Evolutionary conservation across 2,797 vertebrate species (phyloP), one percentile per base, ranked within the genome.

Genomic region (Phyllotis vaccarum): DNA sequence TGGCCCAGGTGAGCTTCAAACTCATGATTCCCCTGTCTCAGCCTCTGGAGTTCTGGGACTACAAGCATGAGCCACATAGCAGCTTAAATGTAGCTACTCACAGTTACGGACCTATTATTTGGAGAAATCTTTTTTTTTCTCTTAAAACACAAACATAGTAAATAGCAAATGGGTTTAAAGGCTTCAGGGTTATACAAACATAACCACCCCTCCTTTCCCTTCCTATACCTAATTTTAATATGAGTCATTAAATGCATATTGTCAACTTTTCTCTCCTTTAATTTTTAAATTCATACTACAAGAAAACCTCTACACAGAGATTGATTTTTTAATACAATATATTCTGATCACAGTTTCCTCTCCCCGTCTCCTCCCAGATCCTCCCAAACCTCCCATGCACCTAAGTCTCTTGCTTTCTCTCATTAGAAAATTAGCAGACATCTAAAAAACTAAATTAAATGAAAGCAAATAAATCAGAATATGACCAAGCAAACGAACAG

Each of bases 141-240:
- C 34, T 88, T 86, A 93, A 95, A 58, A 94, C 86, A 66, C 2
- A 76, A 93, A 93, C 49, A 56, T 76, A 72, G 66, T 62, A 40
- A 21, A 79, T 58, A 80, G 5, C 5, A 83, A 80, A 64, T 72
- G 19, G 40, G 86, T 87, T 90, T 49, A 86, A 94, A 75, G 79
- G 72, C 2, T 52, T 8, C 6, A 79, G 46, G 72, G 66, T 0
- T 49, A 0, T 43, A 40, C 29, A 74, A 24, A 29, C 40, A 27
- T 22, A 60, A 52, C 34, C 2, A 19, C 31, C 6, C 70, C 5
- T 62, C 6, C 13, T 11, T 76, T 49, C 1, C 16, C 13, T 3
- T 24, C n/a, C 1, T 52, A 16, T 2, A 6, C 22, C 7, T 21
- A 75, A 37, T 49, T 75, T 43, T 79, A 70, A 27, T 17, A 68